Evolutionary conservation across 2,113 vertebrate species (phyloP), one percentile per base, ranked within the genome.

Genomic region (Neopipo cinnamomea): DNA sequence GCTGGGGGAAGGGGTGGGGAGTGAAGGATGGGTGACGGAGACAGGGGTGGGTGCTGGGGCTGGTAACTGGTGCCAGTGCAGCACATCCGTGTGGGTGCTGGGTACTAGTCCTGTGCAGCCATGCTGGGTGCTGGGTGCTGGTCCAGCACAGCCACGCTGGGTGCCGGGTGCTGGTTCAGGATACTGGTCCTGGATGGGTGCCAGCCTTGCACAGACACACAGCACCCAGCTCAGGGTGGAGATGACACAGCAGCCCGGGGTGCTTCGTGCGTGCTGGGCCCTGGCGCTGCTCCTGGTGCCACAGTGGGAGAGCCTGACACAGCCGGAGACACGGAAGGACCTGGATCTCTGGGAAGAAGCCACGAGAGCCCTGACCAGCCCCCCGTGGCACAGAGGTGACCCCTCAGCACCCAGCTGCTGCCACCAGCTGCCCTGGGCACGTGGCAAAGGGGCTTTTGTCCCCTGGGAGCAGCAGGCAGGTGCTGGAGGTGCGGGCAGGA

Each of bases 231-330:
- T 76, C 63, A 2, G 73, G 20, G 17, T 3, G 31, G 14, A n/a
- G 30, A 37, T 58, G 41, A 1, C 56, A 12, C 46, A 8, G 33
- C 0, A 0, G 1, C 46, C 62, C 2, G 1, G 35, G 55, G 39
- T 25, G 39, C 14, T 16, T 0, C 11, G n/a, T 20, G 62, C 12
- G 16, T 44, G 42, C 72, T 33, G 76, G 18, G 22, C 49, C 35
- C 46, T 9, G 8, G 21, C 3, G 8, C 31, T 18, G 5, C n/a
- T 58, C 53, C 61, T 3, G 0, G 25, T 1, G 27, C 41, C 5
- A 0, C 0, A 8, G 3, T 1, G 12, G 74, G 21, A 41, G 5
- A 70, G 21, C 65, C 22, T 1, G 6, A 56, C 20, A 23, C 55
- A 56, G 28, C 22, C 9, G 0, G 25, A 27, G 21, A 5, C 4